Conservation (phyloP, 2,888 invertebrate species). For the Eupithecia subumbrata region DNA sequence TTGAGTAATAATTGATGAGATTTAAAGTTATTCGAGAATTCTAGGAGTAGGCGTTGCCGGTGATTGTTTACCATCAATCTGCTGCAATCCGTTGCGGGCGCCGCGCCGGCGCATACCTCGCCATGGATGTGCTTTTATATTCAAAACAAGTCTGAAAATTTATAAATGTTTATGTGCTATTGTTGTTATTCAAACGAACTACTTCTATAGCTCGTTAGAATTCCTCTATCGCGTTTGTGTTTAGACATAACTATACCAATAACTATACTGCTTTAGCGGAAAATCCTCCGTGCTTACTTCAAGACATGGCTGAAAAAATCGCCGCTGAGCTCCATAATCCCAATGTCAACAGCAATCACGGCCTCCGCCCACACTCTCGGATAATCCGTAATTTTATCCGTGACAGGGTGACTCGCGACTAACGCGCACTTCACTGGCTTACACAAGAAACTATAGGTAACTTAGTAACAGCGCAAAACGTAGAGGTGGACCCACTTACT, state of each 20-base stretch:
- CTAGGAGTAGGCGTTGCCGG: background rate
- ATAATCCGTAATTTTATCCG: constrained; percentile 27
- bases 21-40: background rate
- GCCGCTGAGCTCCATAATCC: constrained; percentile 1
- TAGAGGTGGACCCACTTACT: background rate
- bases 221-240: background rate
- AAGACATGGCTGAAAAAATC: constrained; percentile 6
- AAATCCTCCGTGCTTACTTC: background rate
- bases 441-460: background rate
- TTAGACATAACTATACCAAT: background rate
- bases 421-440: background rate
- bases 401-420: background rate
- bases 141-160: background rate
- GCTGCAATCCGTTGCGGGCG: background rate
- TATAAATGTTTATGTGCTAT: background rate
- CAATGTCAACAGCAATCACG: constrained; percentile 6
- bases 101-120: no score
- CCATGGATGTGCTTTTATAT: background rate
- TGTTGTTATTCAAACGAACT: background rate
- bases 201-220: background rate
- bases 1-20: no score
- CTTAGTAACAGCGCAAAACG: background rate
- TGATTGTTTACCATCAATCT: background rate
- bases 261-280: background rate
- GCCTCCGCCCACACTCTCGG: background rate